Percentiles rank a stretch among this genome's conserved stretches.
phyloP scores from a whole-genome alignment of 2,888 invertebrate genomes.

The Cinara cedri region DNA sequence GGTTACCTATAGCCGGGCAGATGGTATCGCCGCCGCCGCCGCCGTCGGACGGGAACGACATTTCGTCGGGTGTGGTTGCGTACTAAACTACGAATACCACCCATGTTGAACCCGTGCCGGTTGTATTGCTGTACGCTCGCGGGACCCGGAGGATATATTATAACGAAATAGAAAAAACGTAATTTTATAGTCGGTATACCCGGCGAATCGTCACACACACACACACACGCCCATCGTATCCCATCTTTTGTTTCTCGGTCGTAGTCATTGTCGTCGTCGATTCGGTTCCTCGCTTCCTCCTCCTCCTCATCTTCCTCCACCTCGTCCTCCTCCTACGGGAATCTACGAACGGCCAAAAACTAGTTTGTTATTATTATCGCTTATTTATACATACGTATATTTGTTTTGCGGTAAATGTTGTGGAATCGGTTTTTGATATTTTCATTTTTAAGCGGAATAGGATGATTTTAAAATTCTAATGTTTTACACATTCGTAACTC shows the following conservation, averaged over 20 bases:
- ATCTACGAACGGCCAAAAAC: too few species aligned
- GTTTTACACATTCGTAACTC: too few species aligned
- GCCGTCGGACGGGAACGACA: conserved; percentile 22
- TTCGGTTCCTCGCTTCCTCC: conserved; percentile 10
- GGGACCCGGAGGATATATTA: conserved; percentile 45
- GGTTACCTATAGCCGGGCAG: conserved; percentile 1
- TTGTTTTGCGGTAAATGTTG: too few species aligned
- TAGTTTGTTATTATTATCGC: background rate
- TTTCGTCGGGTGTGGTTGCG: conserved; percentile 44
- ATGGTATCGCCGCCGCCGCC: conserved; percentile 16
- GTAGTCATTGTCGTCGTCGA: background rate
- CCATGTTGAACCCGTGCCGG: conserved; percentile 55
- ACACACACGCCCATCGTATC: background rate
- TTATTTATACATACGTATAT: too few species aligned
- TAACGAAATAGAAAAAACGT: background rate
- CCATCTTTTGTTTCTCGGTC: too few species aligned
- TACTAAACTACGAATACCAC: conserved; percentile 51
- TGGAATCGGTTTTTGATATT: too few species aligned
- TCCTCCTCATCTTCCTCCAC: background rate
- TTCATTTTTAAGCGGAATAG: too few species aligned
- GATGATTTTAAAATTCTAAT: too few species aligned
- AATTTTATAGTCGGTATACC: background rate
- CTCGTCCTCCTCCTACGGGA: too few species aligned
- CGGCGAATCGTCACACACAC: conserved; percentile 28
- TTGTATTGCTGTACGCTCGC: conserved; percentile 35